A percentile compares a stretch with the other conserved stretches of the same genome.
Evolutionary conservation across 2,797 vertebrate species (phyloP).

Genomic region (Parambassis ranga): DNA sequence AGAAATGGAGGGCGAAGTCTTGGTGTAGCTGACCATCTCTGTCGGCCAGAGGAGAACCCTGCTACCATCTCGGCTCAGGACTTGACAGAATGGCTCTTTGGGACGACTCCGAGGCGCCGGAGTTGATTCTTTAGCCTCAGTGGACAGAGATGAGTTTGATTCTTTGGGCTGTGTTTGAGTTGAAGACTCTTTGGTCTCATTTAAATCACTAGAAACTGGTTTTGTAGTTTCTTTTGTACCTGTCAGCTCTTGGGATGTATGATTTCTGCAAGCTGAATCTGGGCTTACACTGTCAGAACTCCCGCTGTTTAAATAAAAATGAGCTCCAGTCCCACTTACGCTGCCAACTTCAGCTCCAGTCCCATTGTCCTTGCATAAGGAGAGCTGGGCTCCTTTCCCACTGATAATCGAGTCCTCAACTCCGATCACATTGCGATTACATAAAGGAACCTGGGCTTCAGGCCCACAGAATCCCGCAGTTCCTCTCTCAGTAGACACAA

Average conservation of each 20-base stretch:
- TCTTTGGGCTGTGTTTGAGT: slow-evolving; percentile 17
- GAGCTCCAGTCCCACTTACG: slow-evolving; percentile 35
- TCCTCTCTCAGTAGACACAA: slow-evolving; percentile 21
- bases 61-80: slow-evolving; percentile 83
- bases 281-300: slow-evolving; percentile 9
- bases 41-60: slow-evolving; percentile 90
- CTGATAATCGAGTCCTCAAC: slow-evolving; percentile 18
- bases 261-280: neutral
- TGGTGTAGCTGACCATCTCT: slow-evolving; percentile 88
- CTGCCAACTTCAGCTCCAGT: slow-evolving; percentile 16
- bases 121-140: neutral
- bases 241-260: neutral
- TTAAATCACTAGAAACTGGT: neutral
- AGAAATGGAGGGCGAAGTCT: slow-evolving; percentile 83
- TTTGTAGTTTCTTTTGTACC: slow-evolving; percentile 5
- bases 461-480: slow-evolving; percentile 26
- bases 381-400: slow-evolving; percentile 39
- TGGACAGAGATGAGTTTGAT: neutral
- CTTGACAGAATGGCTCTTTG: slow-evolving; percentile 79
- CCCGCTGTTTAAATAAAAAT: slow-evolving; percentile 39
- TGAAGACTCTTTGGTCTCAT: slow-evolving; percentile 28
- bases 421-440: slow-evolving; percentile 35
- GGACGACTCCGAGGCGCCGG: slow-evolving; percentile 20
- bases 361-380: slow-evolving; percentile 41
- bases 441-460: slow-evolving; percentile 44